phyloP scores from a whole-genome alignment of 2,888 invertebrate genomes.

The Mactromeris polynyma region DNA sequence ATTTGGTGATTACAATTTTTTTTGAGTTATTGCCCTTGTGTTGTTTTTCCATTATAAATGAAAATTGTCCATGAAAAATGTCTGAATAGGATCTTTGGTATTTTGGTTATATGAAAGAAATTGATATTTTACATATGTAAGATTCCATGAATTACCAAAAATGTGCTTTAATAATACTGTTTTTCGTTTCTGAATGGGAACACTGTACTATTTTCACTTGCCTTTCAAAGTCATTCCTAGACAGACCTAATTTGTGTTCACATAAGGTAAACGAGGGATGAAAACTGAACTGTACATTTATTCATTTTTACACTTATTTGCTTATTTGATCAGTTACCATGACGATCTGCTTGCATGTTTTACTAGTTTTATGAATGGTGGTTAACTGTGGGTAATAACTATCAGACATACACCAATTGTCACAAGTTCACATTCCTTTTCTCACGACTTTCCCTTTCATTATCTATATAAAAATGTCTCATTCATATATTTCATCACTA shows the following conservation, averaged over 20 bases:
- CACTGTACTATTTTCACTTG: background rate
- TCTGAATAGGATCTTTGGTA: background rate
- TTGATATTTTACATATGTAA: too few relatives aligned
- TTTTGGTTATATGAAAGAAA: too few relatives aligned
- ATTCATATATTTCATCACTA: background rate
- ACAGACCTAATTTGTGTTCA: background rate
- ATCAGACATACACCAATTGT: background rate
- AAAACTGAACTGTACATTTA: slow-evolving; percentile 9
- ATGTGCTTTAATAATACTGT: background rate
- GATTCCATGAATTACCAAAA: background rate
- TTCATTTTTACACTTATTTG: slow-evolving; percentile 9
- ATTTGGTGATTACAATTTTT: background rate
- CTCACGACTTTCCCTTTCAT: background rate
- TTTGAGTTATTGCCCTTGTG: background rate
- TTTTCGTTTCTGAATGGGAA: background rate
- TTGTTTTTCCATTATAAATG: background rate
- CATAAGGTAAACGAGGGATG: slow-evolving; percentile 26
- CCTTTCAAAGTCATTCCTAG: background rate
- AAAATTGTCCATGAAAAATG: background rate
- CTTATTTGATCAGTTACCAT: slow-evolving; percentile 25
- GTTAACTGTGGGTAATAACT: background rate
- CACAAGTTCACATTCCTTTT: background rate
- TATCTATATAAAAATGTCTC: background rate
- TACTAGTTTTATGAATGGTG: slow-evolving; percentile 23
- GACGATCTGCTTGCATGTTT: background rate